These are phyloP conservation scores for Acromyrmex echinatior DNA, from an alignment of 1,140 invertebrate species.

Conservation along the genomic window DNA sequence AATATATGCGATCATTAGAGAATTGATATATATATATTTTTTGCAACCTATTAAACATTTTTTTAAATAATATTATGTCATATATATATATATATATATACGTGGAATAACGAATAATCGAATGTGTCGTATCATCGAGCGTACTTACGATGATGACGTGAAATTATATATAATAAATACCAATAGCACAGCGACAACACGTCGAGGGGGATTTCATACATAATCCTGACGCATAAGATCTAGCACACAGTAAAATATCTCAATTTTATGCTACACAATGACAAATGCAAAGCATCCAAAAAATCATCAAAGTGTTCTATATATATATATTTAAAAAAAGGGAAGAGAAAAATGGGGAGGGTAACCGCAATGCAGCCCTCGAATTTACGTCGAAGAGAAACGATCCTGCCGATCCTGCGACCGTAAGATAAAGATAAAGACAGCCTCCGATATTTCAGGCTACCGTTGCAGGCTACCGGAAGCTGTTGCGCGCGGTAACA, in stretches of 20 bases:
- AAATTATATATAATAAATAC: neutral
- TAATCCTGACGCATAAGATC: constrained; percentile 29
- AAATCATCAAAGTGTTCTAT: constrained; percentile 21
- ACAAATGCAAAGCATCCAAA: constrained; percentile 51
- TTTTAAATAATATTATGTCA: neutral
- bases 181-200: constrained; percentile 13
- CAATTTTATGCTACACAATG: constrained; percentile 33
- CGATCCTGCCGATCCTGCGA: constrained; percentile 8
- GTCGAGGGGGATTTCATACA: constrained; percentile 1
- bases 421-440: neutral
- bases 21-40: neutral
- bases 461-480: neutral
- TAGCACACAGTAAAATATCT: constrained; percentile 40
- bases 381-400: constrained; percentile 12
- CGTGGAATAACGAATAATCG: neutral
- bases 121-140: constrained; percentile 5
- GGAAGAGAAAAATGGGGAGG: neutral
- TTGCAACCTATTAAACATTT: neutral
- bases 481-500: constrained; percentile 52
- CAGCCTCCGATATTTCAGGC: constrained; percentile 7
- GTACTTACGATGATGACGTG: neutral
- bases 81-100: too few relatives aligned
- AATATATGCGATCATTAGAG: neutral
- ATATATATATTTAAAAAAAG: constrained; percentile 10
- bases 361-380: constrained; percentile 26